Base-by-base conservation (phyloP, 2,888 invertebrate genomes). In the Diplolepis rosae region DNA sequence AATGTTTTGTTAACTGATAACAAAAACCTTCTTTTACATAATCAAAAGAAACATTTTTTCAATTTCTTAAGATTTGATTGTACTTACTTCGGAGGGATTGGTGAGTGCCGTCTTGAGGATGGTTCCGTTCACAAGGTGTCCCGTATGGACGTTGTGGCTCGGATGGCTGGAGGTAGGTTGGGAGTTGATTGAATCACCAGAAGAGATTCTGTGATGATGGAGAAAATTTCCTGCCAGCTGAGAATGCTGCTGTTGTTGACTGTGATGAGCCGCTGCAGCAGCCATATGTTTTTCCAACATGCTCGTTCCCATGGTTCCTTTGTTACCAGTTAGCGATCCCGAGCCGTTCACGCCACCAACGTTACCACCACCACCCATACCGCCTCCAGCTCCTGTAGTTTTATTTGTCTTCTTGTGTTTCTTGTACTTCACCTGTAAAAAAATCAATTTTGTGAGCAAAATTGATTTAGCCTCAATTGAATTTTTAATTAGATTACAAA, bases 31-130 rank as follows among this genome's bases (percentile, higher is more conserved):
- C n/a, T n/a, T n/a, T n/a, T n/a, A n/a, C n/a, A n/a, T n/a, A n/a
- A n/a, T n/a, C n/a, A n/a, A n/a, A n/a, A n/a, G n/a, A n/a, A n/a
- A n/a, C n/a, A n/a, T n/a, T n/a, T n/a, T n/a, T n/a, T n/a, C 18
- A 48, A 48, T 22, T 48, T 48, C 18, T 48, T 15, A 22, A 22
- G 22, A 48, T 4, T 22, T 22, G 22, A 22, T 35, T 24, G 6
- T 22, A 85, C 89, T 89, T 80, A 91, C 91, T 93, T 97, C 97
- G 90, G 96, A 96, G 82, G 97, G 97, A 90, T 96, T 97, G 82
- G 97, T 97, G 85, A 97, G 92, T 80, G 97, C 97, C 90, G 97
- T 96, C 92, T 97, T 97, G 84, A 97, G 92, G 87, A 97, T 97
- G 88, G 95, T 96, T 85, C 97, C 97, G 88, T 96, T 96, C 88